Evolutionary conservation across 92 coral and sea anemone genomes (phyloP).

Genomic region (Virgularia gustaviana): DNA sequence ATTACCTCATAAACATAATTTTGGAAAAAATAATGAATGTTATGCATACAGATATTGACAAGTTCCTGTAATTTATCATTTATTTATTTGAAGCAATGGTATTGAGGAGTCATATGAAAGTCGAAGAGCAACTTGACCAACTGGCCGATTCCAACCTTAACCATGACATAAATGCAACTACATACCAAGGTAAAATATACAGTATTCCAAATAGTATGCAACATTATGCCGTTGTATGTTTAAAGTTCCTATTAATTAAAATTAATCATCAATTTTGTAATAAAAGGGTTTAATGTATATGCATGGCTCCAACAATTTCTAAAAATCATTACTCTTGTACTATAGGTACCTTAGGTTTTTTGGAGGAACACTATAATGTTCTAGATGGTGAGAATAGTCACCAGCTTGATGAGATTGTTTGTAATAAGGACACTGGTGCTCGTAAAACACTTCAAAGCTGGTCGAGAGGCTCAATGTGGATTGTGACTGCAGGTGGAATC

Average conservation of each 20-base stretch:
- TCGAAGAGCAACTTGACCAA: background rate
- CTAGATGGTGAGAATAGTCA: slow-evolving; percentile 9
- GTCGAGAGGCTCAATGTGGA: slow-evolving; percentile 43
- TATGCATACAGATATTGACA: too few species aligned
- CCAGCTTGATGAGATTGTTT: background rate
- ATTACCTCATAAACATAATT: too few species aligned
- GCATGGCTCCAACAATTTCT: background rate
- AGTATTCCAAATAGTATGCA: too few species aligned
- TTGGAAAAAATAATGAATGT: too few species aligned
- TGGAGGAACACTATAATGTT: background rate
- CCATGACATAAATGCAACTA: background rate
- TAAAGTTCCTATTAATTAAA: background rate
- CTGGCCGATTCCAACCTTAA: background rate
- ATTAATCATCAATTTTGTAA: too few species aligned
- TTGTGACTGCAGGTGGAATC: slow-evolving; percentile 44
- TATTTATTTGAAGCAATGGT: background rate
- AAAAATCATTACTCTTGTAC: background rate
- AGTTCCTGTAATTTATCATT: too few species aligned
- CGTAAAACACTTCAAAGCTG: slow-evolving; percentile 30
- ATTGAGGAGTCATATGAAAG: background rate
- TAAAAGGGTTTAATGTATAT: background rate
- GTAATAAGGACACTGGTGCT: slow-evolving; percentile 53
- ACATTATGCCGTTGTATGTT: background rate
- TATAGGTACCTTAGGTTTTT: background rate
- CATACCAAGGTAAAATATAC: background rate